A percentile compares a stretch with the other conserved stretches of the same genome.
Evolutionary conservation across 2,888 invertebrate species (phyloP).

Genomic region (Apodemia hepburni): DNA sequence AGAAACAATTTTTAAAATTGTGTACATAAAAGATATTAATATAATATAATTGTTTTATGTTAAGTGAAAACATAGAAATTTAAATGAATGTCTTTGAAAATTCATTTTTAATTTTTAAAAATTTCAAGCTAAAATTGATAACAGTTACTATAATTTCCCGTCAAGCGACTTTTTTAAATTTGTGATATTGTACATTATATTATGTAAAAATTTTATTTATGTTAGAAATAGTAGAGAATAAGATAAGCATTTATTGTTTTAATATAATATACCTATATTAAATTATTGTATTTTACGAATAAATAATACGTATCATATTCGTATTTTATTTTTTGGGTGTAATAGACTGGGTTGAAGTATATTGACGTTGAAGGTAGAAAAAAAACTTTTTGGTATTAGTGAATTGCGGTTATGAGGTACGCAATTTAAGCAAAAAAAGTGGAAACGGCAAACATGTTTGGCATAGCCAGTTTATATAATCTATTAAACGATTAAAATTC

Average conservation of each 20-base stretch:
- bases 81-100: too few species aligned
- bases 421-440: too few species aligned
- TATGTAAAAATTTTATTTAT: neutral
- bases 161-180: neutral
- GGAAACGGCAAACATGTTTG: too few species aligned
- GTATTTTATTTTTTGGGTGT: conserved; percentile 12
- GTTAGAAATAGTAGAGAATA: neutral
- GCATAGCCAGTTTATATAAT: too few species aligned
- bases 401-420: too few species aligned
- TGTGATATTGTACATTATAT: neutral
- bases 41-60: too few species aligned
- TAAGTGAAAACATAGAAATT: too few species aligned
- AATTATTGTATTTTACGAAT: conserved; percentile 2
- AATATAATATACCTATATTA: neutral
- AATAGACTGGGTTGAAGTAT: neutral
- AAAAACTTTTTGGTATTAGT: too few species aligned
- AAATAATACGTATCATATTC: neutral
- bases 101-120: neutral
- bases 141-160: neutral
- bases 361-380: too few species aligned
- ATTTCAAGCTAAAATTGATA: neutral
- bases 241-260: conserved; percentile 12
- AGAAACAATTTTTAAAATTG: too few species aligned
- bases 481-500: too few species aligned
- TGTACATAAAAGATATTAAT: too few species aligned